Evolutionary conservation across 2,797 vertebrate species (phyloP).

Genomic region (Betta splendens): DNA sequence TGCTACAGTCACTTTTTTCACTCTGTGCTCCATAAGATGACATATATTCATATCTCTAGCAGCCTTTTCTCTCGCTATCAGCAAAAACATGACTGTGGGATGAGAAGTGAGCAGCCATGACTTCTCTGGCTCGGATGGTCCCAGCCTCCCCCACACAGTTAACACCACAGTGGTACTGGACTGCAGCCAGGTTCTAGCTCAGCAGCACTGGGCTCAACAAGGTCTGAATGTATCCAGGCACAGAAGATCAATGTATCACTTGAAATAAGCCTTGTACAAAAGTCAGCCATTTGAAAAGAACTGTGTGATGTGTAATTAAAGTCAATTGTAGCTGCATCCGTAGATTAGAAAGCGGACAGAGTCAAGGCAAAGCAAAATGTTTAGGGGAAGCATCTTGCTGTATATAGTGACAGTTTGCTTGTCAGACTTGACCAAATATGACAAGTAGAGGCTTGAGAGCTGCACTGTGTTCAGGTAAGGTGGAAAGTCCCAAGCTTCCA

Average conservation of each 20-base stretch:
- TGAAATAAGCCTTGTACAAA: conserved; percentile 42
- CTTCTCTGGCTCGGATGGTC: conserved; percentile 53
- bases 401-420: no score
- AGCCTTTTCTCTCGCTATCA: conserved; percentile 53
- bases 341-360: conserved; percentile 50
- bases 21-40: conserved; percentile 52
- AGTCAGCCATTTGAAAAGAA: conserved; percentile 48
- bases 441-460: conserved; percentile 20
- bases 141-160: conserved; percentile 47
- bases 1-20: conserved; percentile 57
- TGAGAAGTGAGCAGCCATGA: conserved; percentile 54
- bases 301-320: conserved; percentile 49
- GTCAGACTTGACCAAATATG: conserved; percentile 31
- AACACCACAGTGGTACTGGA: conserved; percentile 52
- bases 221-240: conserved; percentile 29
- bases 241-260: conserved; percentile 48
- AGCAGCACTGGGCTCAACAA: conserved; percentile 21
- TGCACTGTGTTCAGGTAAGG: conserved; percentile 33
- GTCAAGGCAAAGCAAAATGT: conserved; percentile 47
- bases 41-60: conserved; percentile 57
- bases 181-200: conserved; percentile 51
- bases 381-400: no score
- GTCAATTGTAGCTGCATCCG: conserved; percentile 30
- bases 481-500: conserved; percentile 7
- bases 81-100: conserved; percentile 48